These are phyloP conservation scores for Macaca mulatta DNA, from an alignment of 2,113 vertebrate species.

Conservation along the genomic window DNA sequence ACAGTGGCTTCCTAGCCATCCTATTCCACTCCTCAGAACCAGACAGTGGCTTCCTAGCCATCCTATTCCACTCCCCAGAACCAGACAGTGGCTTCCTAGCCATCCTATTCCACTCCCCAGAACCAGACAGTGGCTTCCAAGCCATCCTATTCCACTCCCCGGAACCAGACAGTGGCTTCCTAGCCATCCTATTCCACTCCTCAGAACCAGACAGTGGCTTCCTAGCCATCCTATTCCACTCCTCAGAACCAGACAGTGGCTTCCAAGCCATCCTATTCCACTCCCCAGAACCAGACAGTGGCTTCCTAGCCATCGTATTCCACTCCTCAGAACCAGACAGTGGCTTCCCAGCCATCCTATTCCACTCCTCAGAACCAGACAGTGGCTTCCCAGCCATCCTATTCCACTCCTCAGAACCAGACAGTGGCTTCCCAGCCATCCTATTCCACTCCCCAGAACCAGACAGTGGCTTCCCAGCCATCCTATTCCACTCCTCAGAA, in stretches of 20 bases:
- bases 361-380: background rate
- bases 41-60: background rate
- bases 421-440: background rate
- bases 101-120: too few species aligned
- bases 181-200: too few species aligned
- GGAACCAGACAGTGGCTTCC: background rate
- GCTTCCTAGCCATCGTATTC: fast-evolving
- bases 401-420: background rate
- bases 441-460: background rate
- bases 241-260: background rate
- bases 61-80: too few species aligned
- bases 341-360: background rate
- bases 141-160: fast-evolving
- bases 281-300: background rate
- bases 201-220: background rate
- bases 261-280: background rate
- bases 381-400: background rate
- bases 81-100: background rate
- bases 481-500: too few species aligned
- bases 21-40: background rate
- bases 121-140: background rate
- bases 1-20: background rate
- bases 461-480: background rate
- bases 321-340: background rate
- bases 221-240: fast-evolving